Base-by-base conservation (phyloP, 2,797 vertebrate species). In the Apogon hyalosoma region DNA sequence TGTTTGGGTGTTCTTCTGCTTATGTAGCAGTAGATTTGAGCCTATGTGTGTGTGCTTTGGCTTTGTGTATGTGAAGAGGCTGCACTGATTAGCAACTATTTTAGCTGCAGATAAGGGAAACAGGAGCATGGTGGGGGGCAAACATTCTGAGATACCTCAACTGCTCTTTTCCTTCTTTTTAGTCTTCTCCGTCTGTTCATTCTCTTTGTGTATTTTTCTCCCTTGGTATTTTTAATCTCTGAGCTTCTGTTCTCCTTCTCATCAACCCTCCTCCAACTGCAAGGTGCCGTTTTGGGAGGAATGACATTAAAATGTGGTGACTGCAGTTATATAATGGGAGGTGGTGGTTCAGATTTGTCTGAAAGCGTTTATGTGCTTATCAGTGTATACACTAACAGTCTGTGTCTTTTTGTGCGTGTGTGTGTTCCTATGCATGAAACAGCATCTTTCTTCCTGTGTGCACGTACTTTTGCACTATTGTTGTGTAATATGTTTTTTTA, bases 241-340 rank as follows among this genome's bases (percentile, higher is more conserved):
- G 41, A 64, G 21, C 12, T 12, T 60, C 52, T 31, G 33, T 46
- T 59, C 61, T 69, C 8, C 11, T 12, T 21, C 40, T 33, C 14
- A 12, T 11, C 28, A 16, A 10, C 36, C 46, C 51, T 42, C 45
- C 52, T 49, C 55, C 39, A 46, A 68, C 62, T 76, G 73, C 63
- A 71, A 76, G 57, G 73, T 73, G 69, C 62, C 33, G 69, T 79
- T 87, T 85, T 66, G 36, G 57, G 73, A 84, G 78, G 71, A 87
- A 75, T 75, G 77, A 84, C 73, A 77, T 74, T 83, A 79, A 90
- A 88, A 88, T 72, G 83, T 67, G 63, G 63, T 80, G 84, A 87
- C 77, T 72, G 75, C 75, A 38, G 83, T 89, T 88, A 87, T 69
- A 70, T 84, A 88, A 87, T 21, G 12, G 65, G 59, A 71, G 74